These are phyloP conservation scores for Fukomys damarensis DNA, from an alignment of 2,113 vertebrate genomes.

Conservation along the genomic window DNA sequence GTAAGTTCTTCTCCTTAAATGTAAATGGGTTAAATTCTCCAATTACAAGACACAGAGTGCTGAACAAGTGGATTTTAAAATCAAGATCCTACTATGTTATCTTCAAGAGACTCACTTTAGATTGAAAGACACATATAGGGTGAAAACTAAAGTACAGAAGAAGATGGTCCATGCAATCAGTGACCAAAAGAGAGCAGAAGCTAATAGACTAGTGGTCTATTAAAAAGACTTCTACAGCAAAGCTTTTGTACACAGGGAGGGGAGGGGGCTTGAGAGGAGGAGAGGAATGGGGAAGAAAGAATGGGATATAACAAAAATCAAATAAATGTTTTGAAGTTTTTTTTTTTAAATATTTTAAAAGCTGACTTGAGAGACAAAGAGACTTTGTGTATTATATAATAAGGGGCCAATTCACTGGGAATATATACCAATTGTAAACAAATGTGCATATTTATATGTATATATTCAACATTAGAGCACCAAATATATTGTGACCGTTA, in stretches of 20 bases:
- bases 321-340: too few species aligned
- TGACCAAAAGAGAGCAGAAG: background rate
- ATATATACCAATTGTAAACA: background rate
- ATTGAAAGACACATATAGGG: background rate
- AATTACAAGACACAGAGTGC: background rate
- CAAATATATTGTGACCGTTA: background rate
- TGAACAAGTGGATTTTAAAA: background rate
- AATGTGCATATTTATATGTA: background rate
- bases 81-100: background rate
- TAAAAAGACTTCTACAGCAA: background rate
- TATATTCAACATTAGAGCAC: background rate
- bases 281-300: too few species aligned
- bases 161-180: background rate
- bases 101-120: background rate
- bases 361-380: background rate
- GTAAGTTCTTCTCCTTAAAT: background rate
- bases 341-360: background rate
- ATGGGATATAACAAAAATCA: too few species aligned
- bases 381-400: background rate
- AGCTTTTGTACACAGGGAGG: too few species aligned
- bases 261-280: too few species aligned
- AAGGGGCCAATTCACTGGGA: background rate
- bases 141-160: background rate
- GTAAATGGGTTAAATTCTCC: background rate
- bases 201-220: background rate